Percentiles rank a stretch among this genome's conserved stretches.
These are phyloP conservation scores for Sebastes taczanowskii DNA, from an alignment of 2,797 vertebrate species.

Conservation along the genomic window DNA sequence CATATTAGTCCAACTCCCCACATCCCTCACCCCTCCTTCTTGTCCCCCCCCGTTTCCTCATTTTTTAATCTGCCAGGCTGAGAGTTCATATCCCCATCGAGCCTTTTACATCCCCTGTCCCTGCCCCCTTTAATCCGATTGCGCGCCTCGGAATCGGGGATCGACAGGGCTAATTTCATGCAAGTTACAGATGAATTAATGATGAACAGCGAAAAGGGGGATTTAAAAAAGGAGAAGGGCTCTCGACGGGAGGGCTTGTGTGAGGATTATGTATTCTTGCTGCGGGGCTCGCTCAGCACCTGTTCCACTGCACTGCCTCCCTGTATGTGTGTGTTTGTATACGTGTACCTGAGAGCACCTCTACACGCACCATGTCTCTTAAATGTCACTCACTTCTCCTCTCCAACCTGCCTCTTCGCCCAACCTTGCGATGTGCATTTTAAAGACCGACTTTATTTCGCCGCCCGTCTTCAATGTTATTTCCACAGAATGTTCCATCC, in stretches of 20 bases:
- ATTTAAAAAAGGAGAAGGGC: constrained; percentile 69
- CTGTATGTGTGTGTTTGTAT: constrained; percentile 19
- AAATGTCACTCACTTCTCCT: constrained; percentile 59
- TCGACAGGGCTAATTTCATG: constrained; percentile 81
- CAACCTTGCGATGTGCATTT: constrained; percentile 21
- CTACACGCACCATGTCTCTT: constrained; percentile 31
- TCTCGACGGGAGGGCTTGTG: constrained; percentile 68
- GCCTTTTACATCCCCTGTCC: constrained; percentile 63
- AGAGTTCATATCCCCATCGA: constrained; percentile 51
- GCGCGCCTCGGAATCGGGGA: constrained; percentile 57
- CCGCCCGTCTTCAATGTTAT: constrained; percentile 37
- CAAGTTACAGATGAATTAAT: constrained; percentile 81
- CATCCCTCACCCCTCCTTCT: neutral
- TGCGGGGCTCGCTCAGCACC: constrained; percentile 69
- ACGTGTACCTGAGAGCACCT: constrained; percentile 22
- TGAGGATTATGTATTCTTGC: constrained; percentile 80
- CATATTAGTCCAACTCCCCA: neutral
- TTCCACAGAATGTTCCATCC: constrained; percentile 39
- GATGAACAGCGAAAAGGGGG: constrained; percentile 76
- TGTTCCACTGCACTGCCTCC: constrained; percentile 56
- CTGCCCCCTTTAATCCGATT: constrained; percentile 72
- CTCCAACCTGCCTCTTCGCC: constrained; percentile 22
- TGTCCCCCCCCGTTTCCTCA: constrained; percentile 4
- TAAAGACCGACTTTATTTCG: constrained; percentile 41
- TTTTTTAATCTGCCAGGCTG: constrained; percentile 28